Conservation (phyloP, 2,888 invertebrate genomes). For the Drosophila paranaensis region DNA sequence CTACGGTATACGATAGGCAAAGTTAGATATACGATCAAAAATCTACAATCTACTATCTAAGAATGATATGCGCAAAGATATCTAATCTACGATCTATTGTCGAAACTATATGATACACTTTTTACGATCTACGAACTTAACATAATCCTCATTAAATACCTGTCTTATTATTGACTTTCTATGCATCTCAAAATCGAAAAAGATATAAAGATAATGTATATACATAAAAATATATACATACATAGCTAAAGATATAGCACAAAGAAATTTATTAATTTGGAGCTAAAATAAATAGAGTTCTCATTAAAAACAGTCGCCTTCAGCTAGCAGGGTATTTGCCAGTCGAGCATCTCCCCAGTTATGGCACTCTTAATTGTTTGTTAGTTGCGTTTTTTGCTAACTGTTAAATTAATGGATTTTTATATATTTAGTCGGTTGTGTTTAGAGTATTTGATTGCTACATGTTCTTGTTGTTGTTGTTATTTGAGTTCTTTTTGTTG, state of each 20-base stretch:
- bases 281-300: background rate
- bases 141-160: too few species aligned
- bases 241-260: background rate
- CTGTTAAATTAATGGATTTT: constrained; percentile 63
- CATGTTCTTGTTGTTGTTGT: constrained; percentile 22
- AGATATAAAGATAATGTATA: too few species aligned
- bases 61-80: too few species aligned
- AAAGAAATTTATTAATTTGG: background rate
- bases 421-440: constrained; percentile 51
- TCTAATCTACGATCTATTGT: too few species aligned
- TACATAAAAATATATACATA: too few species aligned
- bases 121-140: too few species aligned
- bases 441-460: constrained; percentile 35
- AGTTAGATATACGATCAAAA: too few species aligned
- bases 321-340: background rate
- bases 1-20: background rate
- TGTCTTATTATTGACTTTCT: too few species aligned
- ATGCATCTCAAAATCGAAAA: too few species aligned
- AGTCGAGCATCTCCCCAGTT: background rate
- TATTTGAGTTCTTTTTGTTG: constrained; percentile 15
- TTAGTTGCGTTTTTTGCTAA: constrained; percentile 55
- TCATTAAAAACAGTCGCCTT: background rate
- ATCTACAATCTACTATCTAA: background rate
- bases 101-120: too few species aligned
- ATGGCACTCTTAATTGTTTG: constrained; percentile 1